Evolutionary conservation across 2,888 invertebrate species (phyloP), one percentile per base, ranked within the genome.

Genomic region (Melanostoma scalare): DNA sequence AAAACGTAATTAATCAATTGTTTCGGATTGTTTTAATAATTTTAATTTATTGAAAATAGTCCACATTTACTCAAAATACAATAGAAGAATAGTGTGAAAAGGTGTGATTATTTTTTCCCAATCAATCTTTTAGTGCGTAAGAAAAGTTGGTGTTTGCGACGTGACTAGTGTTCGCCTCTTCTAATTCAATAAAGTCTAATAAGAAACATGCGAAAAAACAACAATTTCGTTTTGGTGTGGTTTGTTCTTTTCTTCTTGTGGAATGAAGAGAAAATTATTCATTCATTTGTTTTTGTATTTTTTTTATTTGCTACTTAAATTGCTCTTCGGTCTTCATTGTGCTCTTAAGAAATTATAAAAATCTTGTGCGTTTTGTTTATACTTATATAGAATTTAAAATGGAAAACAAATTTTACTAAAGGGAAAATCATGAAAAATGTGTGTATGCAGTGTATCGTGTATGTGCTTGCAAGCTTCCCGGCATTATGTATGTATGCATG

Each of bases 151-250:
- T 72, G 67, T 61, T 71, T 60, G 61, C 75, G 78, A 71, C 79
- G 79, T 75, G 79, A 84, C 74, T 84, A 84, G 79, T 84, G 84
- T 79, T 84, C 20, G 60, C 71, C 84, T 84, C 74, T 72, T 84
- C 84, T 84, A 84, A 79, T 84, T 84, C 84, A 84, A 84, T 84
- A 84, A 72, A 74, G 50, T 58, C 38, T 44, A 71, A 55, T 69
- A 68, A 63, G 50, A 55, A 76, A 38, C 53, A 63, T 61, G 46
- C 20, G 48, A 40, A 58, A 31, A 60, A 31, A 50, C 40, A 81
- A 77, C 72, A 71, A 71, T 52, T 61, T 58, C n/a, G 36, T 60
- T 52, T 46, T 63, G 30, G 33, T 58, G 40, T 42, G n/a, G 46
- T 81, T 72, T 67, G 44, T 56, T 71, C 56, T 58, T 74, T 74